Conservation (phyloP, 2,113 vertebrate species). For the Mohoua ochrocephala region DNA sequence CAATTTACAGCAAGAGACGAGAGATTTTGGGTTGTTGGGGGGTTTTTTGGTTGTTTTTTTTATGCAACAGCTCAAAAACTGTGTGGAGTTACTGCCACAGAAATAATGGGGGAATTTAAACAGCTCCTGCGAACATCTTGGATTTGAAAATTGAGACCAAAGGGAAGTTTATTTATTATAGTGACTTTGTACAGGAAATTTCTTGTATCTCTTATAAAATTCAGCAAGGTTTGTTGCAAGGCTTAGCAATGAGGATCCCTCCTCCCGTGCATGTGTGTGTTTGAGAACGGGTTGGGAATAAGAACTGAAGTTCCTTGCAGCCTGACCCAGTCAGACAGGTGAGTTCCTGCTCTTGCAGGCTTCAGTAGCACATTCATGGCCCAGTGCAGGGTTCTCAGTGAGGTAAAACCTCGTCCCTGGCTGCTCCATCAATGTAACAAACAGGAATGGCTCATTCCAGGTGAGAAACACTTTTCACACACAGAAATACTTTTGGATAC, state of each 20-base stretch:
- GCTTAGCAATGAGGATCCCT: background rate
- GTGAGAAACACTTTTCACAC: background rate
- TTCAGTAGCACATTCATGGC: background rate
- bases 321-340: too few relatives aligned
- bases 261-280: accelerated
- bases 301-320: background rate
- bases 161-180: background rate
- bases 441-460: background rate
- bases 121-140: background rate
- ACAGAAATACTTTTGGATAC: background rate
- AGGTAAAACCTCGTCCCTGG: background rate
- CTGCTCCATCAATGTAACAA: background rate
- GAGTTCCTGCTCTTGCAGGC: background rate
- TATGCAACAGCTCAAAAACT: background rate
- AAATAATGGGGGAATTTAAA: background rate
- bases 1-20: background rate
- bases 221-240: background rate
- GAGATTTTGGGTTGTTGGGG: background rate
- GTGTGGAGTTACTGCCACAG: background rate
- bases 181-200: background rate
- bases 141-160: background rate
- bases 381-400: background rate
- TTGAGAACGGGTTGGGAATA: background rate
- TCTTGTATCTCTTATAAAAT: background rate
- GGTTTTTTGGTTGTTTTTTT: background rate